These are phyloP conservation scores for Mallotus villosus DNA, from an alignment of 2,797 vertebrate species.

Conservation along the genomic window DNA sequence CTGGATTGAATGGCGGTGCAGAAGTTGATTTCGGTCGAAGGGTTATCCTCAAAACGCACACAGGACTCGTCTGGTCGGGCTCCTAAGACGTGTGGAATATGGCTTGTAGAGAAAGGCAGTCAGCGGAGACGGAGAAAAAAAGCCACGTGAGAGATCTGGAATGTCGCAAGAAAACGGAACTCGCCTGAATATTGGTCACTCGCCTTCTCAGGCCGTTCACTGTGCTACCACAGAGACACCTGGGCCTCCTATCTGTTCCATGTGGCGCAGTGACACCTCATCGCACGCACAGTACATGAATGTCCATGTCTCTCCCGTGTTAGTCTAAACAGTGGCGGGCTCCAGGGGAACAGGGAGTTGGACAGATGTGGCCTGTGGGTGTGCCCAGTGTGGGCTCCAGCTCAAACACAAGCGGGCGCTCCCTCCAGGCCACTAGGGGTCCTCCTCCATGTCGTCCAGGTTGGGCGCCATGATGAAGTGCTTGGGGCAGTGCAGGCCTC, in stretches of 20 bases:
- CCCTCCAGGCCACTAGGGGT: constrained; percentile 70
- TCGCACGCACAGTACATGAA: neutral
- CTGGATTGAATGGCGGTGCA: constrained; percentile 34
- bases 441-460: constrained; percentile 88
- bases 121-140: constrained; percentile 23
- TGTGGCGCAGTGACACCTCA: neutral
- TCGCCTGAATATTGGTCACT: constrained; percentile 17
- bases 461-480: constrained; percentile 92
- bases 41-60: constrained; percentile 19
- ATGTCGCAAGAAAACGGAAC: constrained; percentile 25
- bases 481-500: constrained; percentile 82
- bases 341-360: neutral
- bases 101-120: constrained; percentile 38
- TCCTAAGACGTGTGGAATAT: constrained; percentile 26
- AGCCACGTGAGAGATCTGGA: constrained; percentile 35
- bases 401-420: constrained; percentile 37
- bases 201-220: constrained; percentile 10
- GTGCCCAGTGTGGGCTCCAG: neutral
- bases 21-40: constrained; percentile 32
- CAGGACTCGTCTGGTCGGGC: constrained; percentile 13
- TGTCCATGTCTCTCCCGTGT: neutral
- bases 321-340: constrained; percentile 1
- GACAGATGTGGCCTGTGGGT: neutral
- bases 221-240: constrained; percentile 17
- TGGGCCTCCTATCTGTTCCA: neutral